Conservation (phyloP, 2,113 vertebrate species). For the Equus przewalskii region DNA sequence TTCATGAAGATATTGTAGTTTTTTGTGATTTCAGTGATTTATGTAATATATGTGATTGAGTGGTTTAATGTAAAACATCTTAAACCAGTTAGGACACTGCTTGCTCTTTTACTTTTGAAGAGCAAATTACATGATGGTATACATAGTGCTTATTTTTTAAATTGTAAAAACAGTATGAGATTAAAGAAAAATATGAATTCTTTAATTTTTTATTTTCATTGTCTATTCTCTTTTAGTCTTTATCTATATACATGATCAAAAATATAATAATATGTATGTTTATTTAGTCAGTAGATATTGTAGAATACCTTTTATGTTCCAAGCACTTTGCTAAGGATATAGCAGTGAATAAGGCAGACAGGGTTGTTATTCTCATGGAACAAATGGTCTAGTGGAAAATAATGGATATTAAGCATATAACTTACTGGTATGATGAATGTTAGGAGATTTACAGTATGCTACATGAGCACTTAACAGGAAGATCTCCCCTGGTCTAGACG, state of each 20-base stretch:
- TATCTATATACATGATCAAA: background rate
- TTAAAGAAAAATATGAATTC: background rate
- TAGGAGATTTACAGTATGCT: background rate
- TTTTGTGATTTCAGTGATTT: conserved; percentile 15
- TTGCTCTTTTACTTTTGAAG: background rate
- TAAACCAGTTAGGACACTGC: background rate
- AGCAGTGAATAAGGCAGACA: background rate
- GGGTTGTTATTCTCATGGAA: background rate
- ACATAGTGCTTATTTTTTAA: background rate
- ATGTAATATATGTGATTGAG: background rate
- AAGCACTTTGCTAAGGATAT: background rate
- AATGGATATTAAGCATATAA: background rate
- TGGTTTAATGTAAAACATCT: background rate
- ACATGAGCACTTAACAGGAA: background rate
- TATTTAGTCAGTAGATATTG: background rate
- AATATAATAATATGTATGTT: background rate
- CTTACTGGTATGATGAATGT: background rate
- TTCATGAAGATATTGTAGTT: background rate
- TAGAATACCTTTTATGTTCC: background rate
- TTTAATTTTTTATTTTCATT: conserved; percentile 16
- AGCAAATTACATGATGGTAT: background rate
- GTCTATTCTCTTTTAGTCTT: background rate
- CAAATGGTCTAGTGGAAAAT: background rate
- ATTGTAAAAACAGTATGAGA: background rate
- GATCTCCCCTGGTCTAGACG: background rate